Percentiles rank a stretch among this genome's conserved stretches.
Evolutionary conservation across 2,113 vertebrate species (phyloP).

Genomic region (Pungitius pungitius): DNA sequence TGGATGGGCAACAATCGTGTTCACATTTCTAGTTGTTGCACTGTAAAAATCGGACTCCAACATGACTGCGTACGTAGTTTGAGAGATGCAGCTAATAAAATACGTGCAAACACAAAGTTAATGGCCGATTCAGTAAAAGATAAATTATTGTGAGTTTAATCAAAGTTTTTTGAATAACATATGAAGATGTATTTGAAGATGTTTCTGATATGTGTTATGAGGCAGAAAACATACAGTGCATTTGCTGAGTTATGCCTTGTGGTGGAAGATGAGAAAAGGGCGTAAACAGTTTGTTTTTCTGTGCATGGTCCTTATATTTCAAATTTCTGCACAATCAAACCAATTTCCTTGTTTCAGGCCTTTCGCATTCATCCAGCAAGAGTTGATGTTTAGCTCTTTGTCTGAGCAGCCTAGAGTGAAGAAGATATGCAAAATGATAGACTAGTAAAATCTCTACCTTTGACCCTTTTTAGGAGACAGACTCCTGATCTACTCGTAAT

Average conservation of each 20-base stretch:
- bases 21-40: slow-evolving; percentile 39
- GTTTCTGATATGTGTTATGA: neutral
- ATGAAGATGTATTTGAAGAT: neutral
- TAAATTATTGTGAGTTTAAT: neutral
- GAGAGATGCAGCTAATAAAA: neutral
- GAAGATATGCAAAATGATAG: slow-evolving; percentile 9
- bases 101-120: too few relatives aligned
- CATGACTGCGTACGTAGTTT: slow-evolving; percentile 1
- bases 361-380: slow-evolving; percentile 19
- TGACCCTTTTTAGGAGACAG: slow-evolving; percentile 4
- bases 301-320: slow-evolving; percentile 9
- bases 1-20: slow-evolving; percentile 22
- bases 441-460: slow-evolving; percentile 6
- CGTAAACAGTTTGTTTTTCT: slow-evolving; percentile 15
- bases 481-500: slow-evolving; percentile 5
- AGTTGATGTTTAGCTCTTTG: slow-evolving; percentile 18
- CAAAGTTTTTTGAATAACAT: neutral
- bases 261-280: slow-evolving; percentile 1
- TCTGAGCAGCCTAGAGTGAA: neutral
- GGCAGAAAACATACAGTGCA: neutral
- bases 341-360: slow-evolving; percentile 37
- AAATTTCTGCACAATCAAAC: slow-evolving; percentile 11
- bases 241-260: slow-evolving; percentile 2
- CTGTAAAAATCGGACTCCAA: slow-evolving; percentile 46
- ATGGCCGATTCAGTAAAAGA: too few relatives aligned